These are phyloP conservation scores for Rhodophaea formosa DNA, from an alignment of 2,888 invertebrate genomes.

Conservation along the genomic window DNA sequence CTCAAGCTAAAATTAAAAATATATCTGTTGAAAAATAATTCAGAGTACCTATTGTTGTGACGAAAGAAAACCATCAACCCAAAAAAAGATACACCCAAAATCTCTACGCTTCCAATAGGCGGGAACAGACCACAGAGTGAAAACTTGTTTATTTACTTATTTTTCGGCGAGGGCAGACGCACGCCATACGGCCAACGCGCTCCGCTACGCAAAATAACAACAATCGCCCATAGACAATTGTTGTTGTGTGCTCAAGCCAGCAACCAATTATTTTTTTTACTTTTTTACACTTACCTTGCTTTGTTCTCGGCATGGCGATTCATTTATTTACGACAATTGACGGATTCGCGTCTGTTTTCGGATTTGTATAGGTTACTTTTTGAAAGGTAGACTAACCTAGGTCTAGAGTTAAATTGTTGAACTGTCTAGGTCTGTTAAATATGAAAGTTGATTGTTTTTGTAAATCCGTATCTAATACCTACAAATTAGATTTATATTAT, in stretches of 20 bases:
- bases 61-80: background rate
- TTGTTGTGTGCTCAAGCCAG: conserved; percentile 62
- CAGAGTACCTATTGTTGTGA: background rate
- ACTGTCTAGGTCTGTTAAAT: no score
- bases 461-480: no score
- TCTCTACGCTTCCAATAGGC: conserved; percentile 12
- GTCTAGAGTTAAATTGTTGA: no score
- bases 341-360: conserved; percentile 17
- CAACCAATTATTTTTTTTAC: conserved; percentile 44
- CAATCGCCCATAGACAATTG: conserved; percentile 63
- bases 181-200: conserved; percentile 66
- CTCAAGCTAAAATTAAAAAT: no score
- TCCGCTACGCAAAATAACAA: conserved; percentile 72
- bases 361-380: background rate
- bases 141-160: conserved; percentile 56
- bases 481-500: no score
- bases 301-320: conserved; percentile 20
- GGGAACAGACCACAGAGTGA: conserved; percentile 41
- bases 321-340: conserved; percentile 46
- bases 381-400: background rate
- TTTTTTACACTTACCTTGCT: conserved; percentile 40
- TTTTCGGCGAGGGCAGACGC: conserved; percentile 50
- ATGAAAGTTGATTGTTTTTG: no score
- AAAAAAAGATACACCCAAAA: background rate
- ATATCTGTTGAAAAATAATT: background rate